phyloP scores from a whole-genome alignment of 2,888 invertebrate species.

The Conomelus anceps region DNA sequence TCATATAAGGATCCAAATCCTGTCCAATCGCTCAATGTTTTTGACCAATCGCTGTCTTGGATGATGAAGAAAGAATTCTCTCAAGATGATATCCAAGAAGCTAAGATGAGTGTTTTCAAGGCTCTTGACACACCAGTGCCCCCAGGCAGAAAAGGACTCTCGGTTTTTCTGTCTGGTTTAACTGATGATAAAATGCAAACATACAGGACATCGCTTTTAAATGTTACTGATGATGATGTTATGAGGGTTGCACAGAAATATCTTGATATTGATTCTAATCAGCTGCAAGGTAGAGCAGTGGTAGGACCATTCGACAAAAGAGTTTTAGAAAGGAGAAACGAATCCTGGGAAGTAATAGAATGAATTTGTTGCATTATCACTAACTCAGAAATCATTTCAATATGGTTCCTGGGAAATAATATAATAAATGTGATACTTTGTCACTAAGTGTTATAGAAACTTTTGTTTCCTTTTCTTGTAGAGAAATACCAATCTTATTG shows the following conservation, averaged over 20 bases:
- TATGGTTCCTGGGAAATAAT: too few species aligned
- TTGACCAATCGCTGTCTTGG: slow-evolving; percentile 70
- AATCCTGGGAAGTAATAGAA: slow-evolving; percentile 28
- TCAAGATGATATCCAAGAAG: slow-evolving; percentile 61
- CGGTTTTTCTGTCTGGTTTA: slow-evolving; percentile 67
- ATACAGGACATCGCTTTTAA: slow-evolving; percentile 66
- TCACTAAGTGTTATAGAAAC: too few species aligned
- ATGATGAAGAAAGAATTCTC: slow-evolving; percentile 47
- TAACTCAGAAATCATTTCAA: neutral
- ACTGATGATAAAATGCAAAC: slow-evolving; percentile 71
- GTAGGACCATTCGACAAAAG: slow-evolving; percentile 58
- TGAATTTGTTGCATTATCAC: neutral
- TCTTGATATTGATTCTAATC: slow-evolving; percentile 40
- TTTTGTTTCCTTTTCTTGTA: too few species aligned
- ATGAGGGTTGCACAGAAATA: slow-evolving; percentile 63
- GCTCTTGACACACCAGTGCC: slow-evolving; percentile 78
- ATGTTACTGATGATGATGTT: slow-evolving; percentile 64
- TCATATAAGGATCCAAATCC: slow-evolving; percentile 90
- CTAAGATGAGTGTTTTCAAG: slow-evolving; percentile 83
- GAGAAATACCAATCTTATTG: too few species aligned
- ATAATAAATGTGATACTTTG: too few species aligned
- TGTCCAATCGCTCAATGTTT: slow-evolving; percentile 68
- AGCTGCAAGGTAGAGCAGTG: slow-evolving; percentile 52
- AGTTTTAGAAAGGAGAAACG: slow-evolving; percentile 27
- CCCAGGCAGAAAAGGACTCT: slow-evolving; percentile 71